Conservation (phyloP, 2,888 invertebrate species). For the Mythimna lalbum region DNA sequence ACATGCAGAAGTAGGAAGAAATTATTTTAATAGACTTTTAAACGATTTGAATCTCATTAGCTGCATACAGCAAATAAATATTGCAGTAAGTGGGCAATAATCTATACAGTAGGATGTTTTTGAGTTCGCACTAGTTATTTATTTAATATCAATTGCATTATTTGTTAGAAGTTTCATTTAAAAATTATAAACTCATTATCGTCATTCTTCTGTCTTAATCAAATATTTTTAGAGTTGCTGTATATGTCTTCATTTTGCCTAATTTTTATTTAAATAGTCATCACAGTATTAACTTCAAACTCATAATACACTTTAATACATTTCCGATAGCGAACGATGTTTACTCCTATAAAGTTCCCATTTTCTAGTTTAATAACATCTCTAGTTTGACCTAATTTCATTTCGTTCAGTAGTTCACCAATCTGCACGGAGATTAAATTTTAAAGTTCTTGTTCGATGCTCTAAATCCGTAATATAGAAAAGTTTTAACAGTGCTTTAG, state of each 20-base stretch:
- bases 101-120: too few relatives aligned
- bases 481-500: slow-evolving; percentile 2
- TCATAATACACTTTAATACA: background rate
- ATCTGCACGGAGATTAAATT: slow-evolving; percentile 14
- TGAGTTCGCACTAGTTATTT: background rate
- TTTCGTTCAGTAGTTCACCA: slow-evolving; percentile 22
- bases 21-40: slow-evolving; percentile 3
- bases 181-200: too few relatives aligned
- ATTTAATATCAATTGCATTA: background rate
- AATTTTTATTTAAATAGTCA: too few relatives aligned
- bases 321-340: slow-evolving; percentile 8
- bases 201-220: too few relatives aligned
- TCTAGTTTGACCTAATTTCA: slow-evolving; percentile 31
- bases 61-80: background rate
- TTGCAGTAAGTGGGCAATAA: background rate
- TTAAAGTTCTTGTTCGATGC: background rate
- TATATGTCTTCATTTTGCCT: too few relatives aligned
- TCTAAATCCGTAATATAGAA: slow-evolving; percentile 2
- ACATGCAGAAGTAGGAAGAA: slow-evolving; percentile 6
- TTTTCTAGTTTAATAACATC: slow-evolving; percentile 25
- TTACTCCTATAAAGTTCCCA: slow-evolving; percentile 24
- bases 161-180: too few relatives aligned
- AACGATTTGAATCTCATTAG: background rate
- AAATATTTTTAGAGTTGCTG: too few relatives aligned
- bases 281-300: too few relatives aligned